Conservation (phyloP, 2,888 invertebrate species). For the Dasysyrphus tricinctus region DNA sequence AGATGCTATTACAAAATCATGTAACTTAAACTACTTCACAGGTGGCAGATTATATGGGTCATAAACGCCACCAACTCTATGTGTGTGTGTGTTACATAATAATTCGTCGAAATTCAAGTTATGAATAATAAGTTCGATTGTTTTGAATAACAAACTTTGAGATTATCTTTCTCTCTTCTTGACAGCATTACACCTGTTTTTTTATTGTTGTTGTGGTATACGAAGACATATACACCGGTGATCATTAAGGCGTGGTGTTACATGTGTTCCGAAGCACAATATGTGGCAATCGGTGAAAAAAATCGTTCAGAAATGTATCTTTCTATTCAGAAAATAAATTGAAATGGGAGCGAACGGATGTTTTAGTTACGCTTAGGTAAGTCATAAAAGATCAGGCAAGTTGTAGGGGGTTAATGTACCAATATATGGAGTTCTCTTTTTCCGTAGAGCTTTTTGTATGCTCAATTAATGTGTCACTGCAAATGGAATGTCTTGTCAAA, state of each 20-base stretch:
- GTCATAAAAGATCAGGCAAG: conserved; percentile 71
- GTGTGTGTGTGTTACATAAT: conserved; percentile 6
- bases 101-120: conserved; percentile 47
- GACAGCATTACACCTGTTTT: conserved; percentile 37
- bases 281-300: conserved; percentile 51
- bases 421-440: neutral
- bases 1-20: neutral
- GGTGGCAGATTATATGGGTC: conserved; percentile 46
- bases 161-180: conserved; percentile 26
- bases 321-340: conserved; percentile 28
- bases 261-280: conserved; percentile 42
- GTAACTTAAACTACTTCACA: conserved; percentile 44
- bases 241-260: conserved; percentile 59
- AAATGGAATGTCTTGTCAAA: neutral
- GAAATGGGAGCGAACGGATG: conserved; percentile 79
- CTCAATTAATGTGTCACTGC: neutral
- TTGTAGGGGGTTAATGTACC: conserved; percentile 72
- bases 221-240: conserved; percentile 24
- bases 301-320: conserved; percentile 16
- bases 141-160: conserved; percentile 39
- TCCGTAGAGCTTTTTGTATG: neutral
- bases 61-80: neutral
- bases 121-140: conserved; percentile 63
- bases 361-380: conserved; percentile 81
- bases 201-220: neutral